These are phyloP conservation scores for Pangasianodon hypophthalmus DNA, from an alignment of 2,113 vertebrate genomes.

Conservation along the genomic window DNA sequence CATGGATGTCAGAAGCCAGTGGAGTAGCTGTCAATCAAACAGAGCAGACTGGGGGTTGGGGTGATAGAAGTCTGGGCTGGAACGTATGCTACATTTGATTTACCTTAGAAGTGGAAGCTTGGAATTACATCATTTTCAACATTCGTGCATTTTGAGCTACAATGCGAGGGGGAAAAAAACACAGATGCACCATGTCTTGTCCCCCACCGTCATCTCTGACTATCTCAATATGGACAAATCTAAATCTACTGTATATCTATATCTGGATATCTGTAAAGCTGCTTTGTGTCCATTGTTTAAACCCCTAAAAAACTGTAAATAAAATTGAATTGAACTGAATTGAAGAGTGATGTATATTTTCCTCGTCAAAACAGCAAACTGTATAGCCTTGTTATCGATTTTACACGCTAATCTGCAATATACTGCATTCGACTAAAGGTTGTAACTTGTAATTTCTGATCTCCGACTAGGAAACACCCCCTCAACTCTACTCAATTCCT, in stretches of 20 bases:
- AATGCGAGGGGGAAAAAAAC: not conserved
- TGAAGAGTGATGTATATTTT: not conserved
- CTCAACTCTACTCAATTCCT: not conserved
- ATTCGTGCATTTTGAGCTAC: not conserved
- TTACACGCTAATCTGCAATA: not conserved
- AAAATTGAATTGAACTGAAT: not conserved
- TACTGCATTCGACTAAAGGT: not conserved
- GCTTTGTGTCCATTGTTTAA: not conserved
- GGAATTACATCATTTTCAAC: not conserved
- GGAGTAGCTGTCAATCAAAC: slow-evolving; percentile 49
- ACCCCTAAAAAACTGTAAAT: no score
- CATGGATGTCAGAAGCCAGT: slow-evolving; percentile 32
- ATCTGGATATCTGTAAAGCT: not conserved
- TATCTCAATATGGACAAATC: not conserved
- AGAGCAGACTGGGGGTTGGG: not conserved
- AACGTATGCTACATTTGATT: not conserved
- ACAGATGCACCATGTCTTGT: not conserved
- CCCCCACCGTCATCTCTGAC: no score
- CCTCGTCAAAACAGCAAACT: not conserved
- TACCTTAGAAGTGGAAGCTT: not conserved
- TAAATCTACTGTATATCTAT: not conserved
- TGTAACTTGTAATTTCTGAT: not conserved
- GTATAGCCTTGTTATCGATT: not conserved
- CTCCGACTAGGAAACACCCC: not conserved
- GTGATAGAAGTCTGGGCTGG: not conserved